These are phyloP conservation scores for Adineta ricciae DNA, from an alignment of 2,888 invertebrate genomes.

Conservation along the genomic window DNA sequence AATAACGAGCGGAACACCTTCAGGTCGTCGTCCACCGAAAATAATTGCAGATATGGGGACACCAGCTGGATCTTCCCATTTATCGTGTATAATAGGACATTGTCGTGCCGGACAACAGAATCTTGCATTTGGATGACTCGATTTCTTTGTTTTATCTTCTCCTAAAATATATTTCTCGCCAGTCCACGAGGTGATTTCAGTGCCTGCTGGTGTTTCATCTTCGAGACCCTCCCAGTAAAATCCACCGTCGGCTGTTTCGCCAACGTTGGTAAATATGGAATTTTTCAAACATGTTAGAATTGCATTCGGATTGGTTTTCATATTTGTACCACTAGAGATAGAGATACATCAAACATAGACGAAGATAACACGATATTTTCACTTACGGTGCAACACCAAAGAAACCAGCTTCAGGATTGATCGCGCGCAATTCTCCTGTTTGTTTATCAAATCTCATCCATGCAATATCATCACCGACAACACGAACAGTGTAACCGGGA, in stretches of 20 bases:
- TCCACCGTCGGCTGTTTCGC: conserved; percentile 83
- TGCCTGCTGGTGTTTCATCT: conserved; percentile 54
- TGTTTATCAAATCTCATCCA: conserved; percentile 59
- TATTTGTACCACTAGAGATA: conserved; percentile 62
- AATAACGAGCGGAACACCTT: conserved; percentile 80
- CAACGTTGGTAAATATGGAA: conserved; percentile 94
- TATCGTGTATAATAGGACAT: conserved; percentile 82
- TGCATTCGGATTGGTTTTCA: conserved; percentile 84
- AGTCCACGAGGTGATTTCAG: conserved; percentile 43
- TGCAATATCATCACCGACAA: conserved; percentile 87
- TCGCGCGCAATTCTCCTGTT: conserved; percentile 73
- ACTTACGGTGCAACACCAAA: conserved; percentile 81
- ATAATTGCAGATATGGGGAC: conserved; percentile 92
- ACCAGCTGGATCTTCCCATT: conserved; percentile 83
- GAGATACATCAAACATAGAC: too few relatives aligned
- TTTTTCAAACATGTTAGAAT: conserved; percentile 70
- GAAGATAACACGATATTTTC: too few relatives aligned
- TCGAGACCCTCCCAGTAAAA: conserved; percentile 98
- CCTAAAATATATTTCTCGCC: conserved; percentile 36
- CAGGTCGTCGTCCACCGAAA: conserved; percentile 86
- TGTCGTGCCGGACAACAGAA: conserved; percentile 89
- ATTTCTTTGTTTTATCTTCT: conserved; percentile 51
- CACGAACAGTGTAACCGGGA: conserved; percentile 60
- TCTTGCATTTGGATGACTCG: conserved; percentile 70
- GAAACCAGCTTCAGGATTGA: conserved; percentile 96